These are phyloP conservation scores for Rhinichthys klamathensis DNA, from an alignment of 2,113 vertebrate genomes.

Conservation along the genomic window DNA sequence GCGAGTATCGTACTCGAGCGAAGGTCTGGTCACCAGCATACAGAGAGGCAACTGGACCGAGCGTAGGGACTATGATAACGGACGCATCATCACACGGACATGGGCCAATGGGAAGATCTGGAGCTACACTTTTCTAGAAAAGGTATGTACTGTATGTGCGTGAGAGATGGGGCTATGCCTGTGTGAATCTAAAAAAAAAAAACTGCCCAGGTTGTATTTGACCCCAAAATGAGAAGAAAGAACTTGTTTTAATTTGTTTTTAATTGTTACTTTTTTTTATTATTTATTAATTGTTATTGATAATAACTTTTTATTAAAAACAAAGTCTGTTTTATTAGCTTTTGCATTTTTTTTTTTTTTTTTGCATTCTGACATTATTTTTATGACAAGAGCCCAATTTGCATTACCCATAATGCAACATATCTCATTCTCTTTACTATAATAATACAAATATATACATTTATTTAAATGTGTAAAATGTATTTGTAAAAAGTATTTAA, in stretches of 20 bases:
- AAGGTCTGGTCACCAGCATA: conserved; percentile 88
- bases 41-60: conserved; percentile 95
- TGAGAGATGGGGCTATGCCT: not conserved
- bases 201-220: not conserved
- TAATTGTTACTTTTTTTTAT: too few species aligned
- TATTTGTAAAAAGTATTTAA: not conserved
- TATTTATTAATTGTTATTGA: too few species aligned
- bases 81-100: conserved; percentile 89
- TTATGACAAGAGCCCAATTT: too few species aligned
- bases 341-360: too few species aligned
- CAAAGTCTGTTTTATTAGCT: too few species aligned
- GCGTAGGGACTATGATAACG: conserved; percentile 93
- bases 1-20: conserved; percentile 90
- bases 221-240: not conserved
- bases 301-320: too few species aligned
- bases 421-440: not conserved
- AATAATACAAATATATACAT: not conserved
- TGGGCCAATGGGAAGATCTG: conserved; percentile 99
- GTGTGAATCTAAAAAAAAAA: not conserved
- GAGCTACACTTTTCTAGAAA: conserved; percentile 97
- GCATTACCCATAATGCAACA: too few species aligned
- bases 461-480: not conserved
- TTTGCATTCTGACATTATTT: not conserved
- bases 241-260: not conserved
- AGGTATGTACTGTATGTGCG: conserved; percentile 73